A percentile compares a stretch with the other conserved stretches of the same genome.
These are phyloP conservation scores for Cyprinodon variegatus DNA, from an alignment of 2,113 vertebrate species.

Conservation along the genomic window DNA sequence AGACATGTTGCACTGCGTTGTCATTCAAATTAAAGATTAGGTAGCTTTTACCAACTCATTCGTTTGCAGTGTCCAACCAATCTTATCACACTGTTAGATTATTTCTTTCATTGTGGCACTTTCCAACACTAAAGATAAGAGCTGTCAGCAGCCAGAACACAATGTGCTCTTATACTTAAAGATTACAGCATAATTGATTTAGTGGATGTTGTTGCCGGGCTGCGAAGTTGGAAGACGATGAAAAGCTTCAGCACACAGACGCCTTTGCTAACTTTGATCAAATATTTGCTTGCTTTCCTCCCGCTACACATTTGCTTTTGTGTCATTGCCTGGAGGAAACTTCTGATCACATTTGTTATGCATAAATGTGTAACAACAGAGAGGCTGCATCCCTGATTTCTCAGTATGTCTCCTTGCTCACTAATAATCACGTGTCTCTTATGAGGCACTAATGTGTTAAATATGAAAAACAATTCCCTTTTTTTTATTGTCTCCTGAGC, in stretches of 20 bases:
- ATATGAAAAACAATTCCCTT: constrained; percentile 47
- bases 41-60: neutral
- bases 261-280: constrained; percentile 60
- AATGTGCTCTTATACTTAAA: constrained; percentile 11
- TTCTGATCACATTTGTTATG: constrained; percentile 58
- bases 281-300: constrained; percentile 51
- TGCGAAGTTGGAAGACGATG: constrained; percentile 41
- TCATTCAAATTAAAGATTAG: neutral
- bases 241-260: constrained; percentile 17
- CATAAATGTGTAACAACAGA: constrained; percentile 55
- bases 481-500: constrained; percentile 23
- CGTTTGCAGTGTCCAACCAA: neutral
- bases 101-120: constrained; percentile 18
- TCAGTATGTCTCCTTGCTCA: constrained; percentile 38
- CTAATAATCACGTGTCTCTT: constrained; percentile 37
- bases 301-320: constrained; percentile 38
- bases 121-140: constrained; percentile 8
- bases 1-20: neutral
- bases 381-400: constrained; percentile 54
- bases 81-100: constrained; percentile 23
- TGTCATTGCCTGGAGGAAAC: constrained; percentile 50
- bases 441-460: constrained; percentile 50
- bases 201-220: constrained; percentile 32
- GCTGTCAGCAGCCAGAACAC: constrained; percentile 16
- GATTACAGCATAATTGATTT: constrained; percentile 33